Percentiles rank a stretch among this genome's conserved stretches.
These are phyloP conservation scores for Stramonita haemastoma DNA, from an alignment of 2,888 invertebrate genomes.

Conservation along the genomic window DNA sequence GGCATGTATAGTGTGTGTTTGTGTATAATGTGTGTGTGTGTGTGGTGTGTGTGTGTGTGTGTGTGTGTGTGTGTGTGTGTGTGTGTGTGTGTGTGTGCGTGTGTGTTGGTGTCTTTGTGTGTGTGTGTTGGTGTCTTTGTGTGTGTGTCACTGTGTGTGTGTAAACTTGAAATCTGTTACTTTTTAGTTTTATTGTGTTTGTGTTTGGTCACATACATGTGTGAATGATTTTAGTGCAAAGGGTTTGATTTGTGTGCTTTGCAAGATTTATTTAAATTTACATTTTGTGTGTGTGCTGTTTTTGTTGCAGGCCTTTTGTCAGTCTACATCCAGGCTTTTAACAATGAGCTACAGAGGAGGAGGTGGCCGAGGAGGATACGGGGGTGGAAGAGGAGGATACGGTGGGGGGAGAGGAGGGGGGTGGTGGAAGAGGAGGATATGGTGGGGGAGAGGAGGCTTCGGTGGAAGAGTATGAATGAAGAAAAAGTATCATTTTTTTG, in stretches of 20 bases:
- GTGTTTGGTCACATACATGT: too few relatives aligned
- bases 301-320: background rate
- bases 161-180: too few relatives aligned
- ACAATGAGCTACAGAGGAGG: constrained; percentile 46
- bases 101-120: constrained; percentile 1
- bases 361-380: background rate
- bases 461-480: constrained; percentile 35
- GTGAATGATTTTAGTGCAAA: too few relatives aligned
- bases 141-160: constrained; percentile 10
- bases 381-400: background rate
- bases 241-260: too few relatives aligned
- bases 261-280: background rate
- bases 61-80: background rate
- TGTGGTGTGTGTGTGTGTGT: background rate
- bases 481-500: background rate
- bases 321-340: background rate
- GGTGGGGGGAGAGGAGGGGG: background rate
- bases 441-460: constrained; percentile 37
- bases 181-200: too few relatives aligned
- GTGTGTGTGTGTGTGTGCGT: constrained; percentile 12
- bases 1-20: too few relatives aligned
- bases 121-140: background rate
- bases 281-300: background rate
- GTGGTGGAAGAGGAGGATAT: background rate
- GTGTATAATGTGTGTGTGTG: too few relatives aligned